phyloP scores from a whole-genome alignment of 2,888 invertebrate genomes.

The Cynaeus angustus region DNA sequence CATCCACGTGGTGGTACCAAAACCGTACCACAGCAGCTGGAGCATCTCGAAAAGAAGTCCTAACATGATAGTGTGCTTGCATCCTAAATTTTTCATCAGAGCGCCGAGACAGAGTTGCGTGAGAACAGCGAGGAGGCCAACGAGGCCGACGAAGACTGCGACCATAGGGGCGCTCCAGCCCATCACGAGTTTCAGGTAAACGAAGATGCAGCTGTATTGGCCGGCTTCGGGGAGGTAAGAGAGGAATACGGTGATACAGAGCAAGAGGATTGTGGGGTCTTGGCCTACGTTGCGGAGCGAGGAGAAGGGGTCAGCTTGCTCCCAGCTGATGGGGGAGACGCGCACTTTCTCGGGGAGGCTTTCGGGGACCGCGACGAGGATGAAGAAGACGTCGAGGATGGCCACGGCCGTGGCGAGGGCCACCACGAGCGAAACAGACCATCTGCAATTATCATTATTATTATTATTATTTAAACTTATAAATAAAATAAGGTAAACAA shows the following conservation, averaged over 20 bases:
- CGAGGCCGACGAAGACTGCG: slow-evolving; percentile 97
- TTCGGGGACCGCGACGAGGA: slow-evolving; percentile 98
- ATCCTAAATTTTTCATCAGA: slow-evolving; percentile 85
- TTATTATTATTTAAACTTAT: no score
- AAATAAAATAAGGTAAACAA: not conserved
- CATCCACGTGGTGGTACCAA: slow-evolving; percentile 98
- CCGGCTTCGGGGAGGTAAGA: slow-evolving; percentile 99
- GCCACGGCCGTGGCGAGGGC: slow-evolving; percentile 97
- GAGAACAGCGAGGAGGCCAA: slow-evolving; percentile 95
- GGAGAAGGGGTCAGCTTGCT: slow-evolving; percentile 98
- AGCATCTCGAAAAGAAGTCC: slow-evolving; percentile 97
- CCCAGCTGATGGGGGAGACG: slow-evolving; percentile 94
- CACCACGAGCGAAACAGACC: slow-evolving; percentile 86
- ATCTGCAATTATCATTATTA: no score
- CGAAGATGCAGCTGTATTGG: slow-evolving; percentile 99
- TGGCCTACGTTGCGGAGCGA: slow-evolving; percentile 93
- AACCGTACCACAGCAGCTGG: slow-evolving; percentile 98
- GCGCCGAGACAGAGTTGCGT: slow-evolving; percentile 90
- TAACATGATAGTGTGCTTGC: slow-evolving; percentile 97
- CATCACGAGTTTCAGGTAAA: slow-evolving; percentile 97
- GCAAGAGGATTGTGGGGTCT: slow-evolving; percentile 95
- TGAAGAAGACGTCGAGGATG: slow-evolving; percentile 97
- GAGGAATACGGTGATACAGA: slow-evolving; percentile 97
- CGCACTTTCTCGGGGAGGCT: slow-evolving; percentile 92
- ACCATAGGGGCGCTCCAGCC: slow-evolving; percentile 96